Conservation (phyloP, 2,888 invertebrate species). For the Leptinotarsa peninsularis region DNA sequence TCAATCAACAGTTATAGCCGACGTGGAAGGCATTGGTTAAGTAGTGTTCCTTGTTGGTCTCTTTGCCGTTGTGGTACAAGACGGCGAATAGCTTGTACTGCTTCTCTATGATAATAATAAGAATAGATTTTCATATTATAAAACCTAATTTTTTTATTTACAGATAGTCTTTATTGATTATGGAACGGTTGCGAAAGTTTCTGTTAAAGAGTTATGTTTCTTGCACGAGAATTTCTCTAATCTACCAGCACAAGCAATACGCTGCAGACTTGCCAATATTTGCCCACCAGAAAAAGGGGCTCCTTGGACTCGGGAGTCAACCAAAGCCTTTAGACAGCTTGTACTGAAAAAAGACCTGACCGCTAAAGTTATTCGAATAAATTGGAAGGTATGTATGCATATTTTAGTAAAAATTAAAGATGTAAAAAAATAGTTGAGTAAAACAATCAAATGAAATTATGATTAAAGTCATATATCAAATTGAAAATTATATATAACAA, state of each 20-base stretch:
- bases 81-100: no score
- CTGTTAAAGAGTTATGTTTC: conserved; percentile 58
- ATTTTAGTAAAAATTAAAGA: background rate
- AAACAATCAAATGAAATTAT: no score
- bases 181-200: conserved; percentile 68
- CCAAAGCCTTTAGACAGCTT: conserved; percentile 63
- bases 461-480: no score
- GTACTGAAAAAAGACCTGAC: conserved; percentile 64
- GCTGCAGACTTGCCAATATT: conserved; percentile 68
- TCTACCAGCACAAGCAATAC: conserved; percentile 69
- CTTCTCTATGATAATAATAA: no score
- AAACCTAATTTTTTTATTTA: conserved; percentile 31
- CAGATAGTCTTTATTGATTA: conserved; percentile 73
- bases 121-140: background rate
- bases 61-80: background rate
- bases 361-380: conserved; percentile 61
- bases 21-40: no score
- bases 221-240: conserved; percentile 65
- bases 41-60: background rate
- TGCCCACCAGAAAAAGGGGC: conserved; percentile 64
- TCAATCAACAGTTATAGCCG: no score
- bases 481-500: no score
- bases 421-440: no score
- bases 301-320: conserved; percentile 68
- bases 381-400: conserved; percentile 51